A percentile compares a stretch with the other conserved stretches of the same genome.
phyloP scores from a whole-genome alignment of 2,113 vertebrate genomes.

The Elgaria multicarinata region DNA sequence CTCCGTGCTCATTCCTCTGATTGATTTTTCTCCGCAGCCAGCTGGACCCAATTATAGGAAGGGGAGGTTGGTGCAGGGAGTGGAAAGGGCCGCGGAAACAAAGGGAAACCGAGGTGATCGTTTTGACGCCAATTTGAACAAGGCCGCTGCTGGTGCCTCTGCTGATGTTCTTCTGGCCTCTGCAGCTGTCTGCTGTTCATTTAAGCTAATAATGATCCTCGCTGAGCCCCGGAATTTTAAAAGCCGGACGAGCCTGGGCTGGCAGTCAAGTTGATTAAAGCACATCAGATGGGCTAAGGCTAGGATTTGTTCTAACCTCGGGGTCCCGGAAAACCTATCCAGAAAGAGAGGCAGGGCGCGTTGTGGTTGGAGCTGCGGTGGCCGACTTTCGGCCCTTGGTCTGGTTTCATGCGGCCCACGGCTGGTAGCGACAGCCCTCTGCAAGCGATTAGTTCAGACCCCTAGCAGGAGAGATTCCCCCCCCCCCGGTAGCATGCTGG shows the following conservation, averaged over 20 bases:
- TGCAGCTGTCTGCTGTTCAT: background rate
- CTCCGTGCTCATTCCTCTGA: background rate
- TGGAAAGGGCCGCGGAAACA: background rate
- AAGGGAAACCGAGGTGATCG: background rate
- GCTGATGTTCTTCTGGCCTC: background rate
- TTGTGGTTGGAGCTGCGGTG: background rate
- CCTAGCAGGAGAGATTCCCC: background rate
- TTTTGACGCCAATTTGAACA: too few species aligned
- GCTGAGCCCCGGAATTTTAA: background rate
- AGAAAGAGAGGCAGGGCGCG: too few species aligned
- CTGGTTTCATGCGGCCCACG: too few species aligned
- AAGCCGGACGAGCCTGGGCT: background rate
- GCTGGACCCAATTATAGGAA: constrained; percentile 12
- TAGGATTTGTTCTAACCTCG: background rate
- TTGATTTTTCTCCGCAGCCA: constrained; percentile 3
- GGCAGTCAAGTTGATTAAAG: background rate
- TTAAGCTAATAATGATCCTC: background rate
- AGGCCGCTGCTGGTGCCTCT: background rate
- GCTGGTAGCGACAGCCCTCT: background rate
- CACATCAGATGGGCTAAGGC: background rate
- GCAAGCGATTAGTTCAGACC: background rate
- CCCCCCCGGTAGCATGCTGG: too few species aligned
- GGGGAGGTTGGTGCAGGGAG: background rate
- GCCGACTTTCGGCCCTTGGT: too few species aligned
- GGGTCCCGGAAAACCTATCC: background rate